Evolutionary conservation across 2,797 vertebrate species (phyloP).

Genomic region (Falco naumanni): DNA sequence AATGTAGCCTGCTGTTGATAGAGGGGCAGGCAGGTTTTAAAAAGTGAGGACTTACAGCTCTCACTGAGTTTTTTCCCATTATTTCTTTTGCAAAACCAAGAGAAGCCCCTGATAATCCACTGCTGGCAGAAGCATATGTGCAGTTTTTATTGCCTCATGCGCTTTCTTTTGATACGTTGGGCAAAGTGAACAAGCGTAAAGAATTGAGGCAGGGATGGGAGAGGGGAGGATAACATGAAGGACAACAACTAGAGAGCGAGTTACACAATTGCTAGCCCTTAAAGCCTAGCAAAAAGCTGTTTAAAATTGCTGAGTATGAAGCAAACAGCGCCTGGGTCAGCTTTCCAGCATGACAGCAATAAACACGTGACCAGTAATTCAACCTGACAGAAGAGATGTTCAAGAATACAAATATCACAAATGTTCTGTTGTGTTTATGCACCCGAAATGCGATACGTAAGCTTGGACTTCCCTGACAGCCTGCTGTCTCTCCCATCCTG

Average conservation of each 20-base stretch:
- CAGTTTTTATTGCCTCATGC: neutral
- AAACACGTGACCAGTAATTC: neutral
- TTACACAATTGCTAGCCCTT: neutral
- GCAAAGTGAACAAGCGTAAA: neutral
- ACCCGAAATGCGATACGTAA: neutral
- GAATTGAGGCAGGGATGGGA: neutral
- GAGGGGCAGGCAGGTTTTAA: neutral
- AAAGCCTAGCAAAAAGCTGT: neutral
- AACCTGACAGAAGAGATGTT: neutral
- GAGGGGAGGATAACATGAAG: neutral
- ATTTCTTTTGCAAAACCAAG: neutral
- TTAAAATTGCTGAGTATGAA: neutral
- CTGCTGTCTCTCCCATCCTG: rapidly evolving
- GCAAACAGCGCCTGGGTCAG: neutral
- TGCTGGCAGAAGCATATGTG: neutral
- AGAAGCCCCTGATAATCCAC: neutral
- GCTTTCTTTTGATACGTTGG: neutral
- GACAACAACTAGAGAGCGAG: neutral
- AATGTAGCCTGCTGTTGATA: neutral
- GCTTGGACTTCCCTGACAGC: neutral
- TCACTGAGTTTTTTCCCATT: neutral
- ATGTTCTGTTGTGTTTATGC: neutral
- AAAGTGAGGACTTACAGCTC: neutral
- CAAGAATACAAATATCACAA: neutral
- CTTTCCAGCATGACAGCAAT: neutral